A percentile compares a stretch with the other conserved stretches of the same genome.
These are phyloP conservation scores for Drosophila virilis DNA, from an alignment of 1,140 invertebrate genomes.

Conservation along the genomic window DNA sequence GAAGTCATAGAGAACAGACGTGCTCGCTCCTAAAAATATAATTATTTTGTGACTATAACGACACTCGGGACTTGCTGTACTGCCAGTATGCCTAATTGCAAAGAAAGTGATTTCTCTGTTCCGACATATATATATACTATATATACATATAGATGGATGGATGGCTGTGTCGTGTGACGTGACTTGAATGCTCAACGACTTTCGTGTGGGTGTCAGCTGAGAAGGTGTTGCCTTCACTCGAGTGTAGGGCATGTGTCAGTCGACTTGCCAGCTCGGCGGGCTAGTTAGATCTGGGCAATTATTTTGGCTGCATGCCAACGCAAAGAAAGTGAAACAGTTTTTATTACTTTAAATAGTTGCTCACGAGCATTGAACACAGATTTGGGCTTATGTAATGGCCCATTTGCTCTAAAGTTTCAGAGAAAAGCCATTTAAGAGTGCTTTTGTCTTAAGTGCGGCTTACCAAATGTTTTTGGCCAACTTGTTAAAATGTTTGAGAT, in stretches of 20 bases:
- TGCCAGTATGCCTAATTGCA: no score
- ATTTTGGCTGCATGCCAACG: slow-evolving; percentile 27
- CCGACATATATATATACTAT: not conserved
- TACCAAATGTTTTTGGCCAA: slow-evolving; percentile 12
- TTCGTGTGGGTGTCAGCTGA: slow-evolving; percentile 5
- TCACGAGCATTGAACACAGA: not conserved
- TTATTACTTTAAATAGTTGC: slow-evolving; percentile 10
- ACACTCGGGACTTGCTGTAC: no score
- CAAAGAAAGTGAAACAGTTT: slow-evolving; percentile 67
- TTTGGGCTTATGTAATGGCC: slow-evolving; percentile 15
- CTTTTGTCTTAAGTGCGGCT: not conserved
- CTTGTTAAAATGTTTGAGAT: not conserved
- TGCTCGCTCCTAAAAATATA: no score
- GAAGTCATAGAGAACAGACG: no score
- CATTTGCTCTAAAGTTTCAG: not conserved
- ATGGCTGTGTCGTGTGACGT: slow-evolving; percentile 34
- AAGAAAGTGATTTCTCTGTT: no score
- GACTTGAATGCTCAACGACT: slow-evolving; percentile 21
- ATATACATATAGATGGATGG: slow-evolving; percentile 45
- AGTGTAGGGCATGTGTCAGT: slow-evolving; percentile 46
- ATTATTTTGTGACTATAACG: no score
- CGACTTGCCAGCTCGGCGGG: slow-evolving; percentile 14
- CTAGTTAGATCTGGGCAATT: slow-evolving; percentile 26
- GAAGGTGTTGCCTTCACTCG: not conserved
- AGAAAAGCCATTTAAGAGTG: slow-evolving; percentile 27